Evolutionary conservation across 2,113 vertebrate genomes (phyloP).

Genomic region (Redunca redunca): DNA sequence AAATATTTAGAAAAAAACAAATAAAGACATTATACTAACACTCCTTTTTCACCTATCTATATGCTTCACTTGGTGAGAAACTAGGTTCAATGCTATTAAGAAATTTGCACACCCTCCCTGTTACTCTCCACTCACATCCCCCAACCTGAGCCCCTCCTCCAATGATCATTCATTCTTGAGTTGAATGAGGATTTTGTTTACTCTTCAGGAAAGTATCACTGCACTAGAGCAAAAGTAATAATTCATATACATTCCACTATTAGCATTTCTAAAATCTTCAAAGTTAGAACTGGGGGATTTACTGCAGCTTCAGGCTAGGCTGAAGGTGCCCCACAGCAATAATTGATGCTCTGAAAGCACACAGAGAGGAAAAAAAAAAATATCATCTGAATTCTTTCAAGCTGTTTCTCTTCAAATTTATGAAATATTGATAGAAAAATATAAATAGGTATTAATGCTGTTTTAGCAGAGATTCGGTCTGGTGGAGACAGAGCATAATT

Average conservation of each 20-base stretch:
- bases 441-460: slow-evolving; percentile 65
- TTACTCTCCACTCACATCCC: background rate
- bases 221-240: slow-evolving; percentile 47
- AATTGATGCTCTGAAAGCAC: slow-evolving; percentile 56
- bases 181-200: slow-evolving; percentile 45
- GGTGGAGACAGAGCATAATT: slow-evolving; percentile 36
- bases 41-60: background rate
- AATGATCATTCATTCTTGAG: background rate
- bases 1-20: slow-evolving; percentile 20
- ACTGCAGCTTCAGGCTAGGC: slow-evolving; percentile 47
- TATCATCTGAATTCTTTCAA: slow-evolving; percentile 61
- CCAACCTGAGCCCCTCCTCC: background rate
- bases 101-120: background rate
- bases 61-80: background rate
- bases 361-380: background rate
- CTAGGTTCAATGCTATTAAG: background rate
- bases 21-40: background rate
- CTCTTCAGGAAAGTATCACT: slow-evolving; percentile 25
- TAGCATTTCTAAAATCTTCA: slow-evolving; percentile 69
- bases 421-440: slow-evolving; percentile 71
- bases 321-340: slow-evolving; percentile 54
- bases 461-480: slow-evolving; percentile 56
- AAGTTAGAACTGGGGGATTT: slow-evolving; percentile 60
- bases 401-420: slow-evolving; percentile 62
- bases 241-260: slow-evolving; percentile 50